Conservation (phyloP, 2,113 vertebrate species). For the Potamarius usumacintae region DNA sequence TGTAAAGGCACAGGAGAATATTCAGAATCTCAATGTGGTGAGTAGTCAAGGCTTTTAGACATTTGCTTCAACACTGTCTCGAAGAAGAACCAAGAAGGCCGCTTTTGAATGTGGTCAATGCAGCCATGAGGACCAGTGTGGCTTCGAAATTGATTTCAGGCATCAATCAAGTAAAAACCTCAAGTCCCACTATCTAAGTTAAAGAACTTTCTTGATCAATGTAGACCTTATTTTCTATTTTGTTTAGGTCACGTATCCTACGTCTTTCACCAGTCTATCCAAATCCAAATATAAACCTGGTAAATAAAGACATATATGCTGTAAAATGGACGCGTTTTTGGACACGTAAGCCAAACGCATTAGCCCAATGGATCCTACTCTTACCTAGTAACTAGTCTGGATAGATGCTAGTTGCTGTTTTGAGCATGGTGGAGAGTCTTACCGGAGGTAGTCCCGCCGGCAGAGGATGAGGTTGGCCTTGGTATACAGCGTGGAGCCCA, state of each 20-base stretch:
- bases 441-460: conserved; percentile 96
- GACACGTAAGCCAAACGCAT: neutral
- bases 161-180: neutral
- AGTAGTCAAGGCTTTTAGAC: conserved; percentile 38
- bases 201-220: neutral
- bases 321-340: neutral
- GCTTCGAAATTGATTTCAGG: conserved; percentile 24
- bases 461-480: conserved; percentile 99
- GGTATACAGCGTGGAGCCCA: conserved; percentile 98
- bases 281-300: neutral
- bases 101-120: conserved; percentile 19
- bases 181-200: neutral
- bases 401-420: neutral
- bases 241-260: neutral
- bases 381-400: neutral
- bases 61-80: conserved; percentile 14
- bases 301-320: neutral
- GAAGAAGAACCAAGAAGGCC: conserved; percentile 8
- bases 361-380: neutral
- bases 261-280: neutral
- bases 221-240: neutral
- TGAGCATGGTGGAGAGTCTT: conserved; percentile 58
- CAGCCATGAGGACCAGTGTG: neutral
- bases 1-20: conserved; percentile 45
- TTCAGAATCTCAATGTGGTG: conserved; percentile 40